Evolutionary conservation across 2,888 invertebrate species (phyloP), one percentile per base, ranked within the genome.

Genomic region (Thera obeliscata): DNA sequence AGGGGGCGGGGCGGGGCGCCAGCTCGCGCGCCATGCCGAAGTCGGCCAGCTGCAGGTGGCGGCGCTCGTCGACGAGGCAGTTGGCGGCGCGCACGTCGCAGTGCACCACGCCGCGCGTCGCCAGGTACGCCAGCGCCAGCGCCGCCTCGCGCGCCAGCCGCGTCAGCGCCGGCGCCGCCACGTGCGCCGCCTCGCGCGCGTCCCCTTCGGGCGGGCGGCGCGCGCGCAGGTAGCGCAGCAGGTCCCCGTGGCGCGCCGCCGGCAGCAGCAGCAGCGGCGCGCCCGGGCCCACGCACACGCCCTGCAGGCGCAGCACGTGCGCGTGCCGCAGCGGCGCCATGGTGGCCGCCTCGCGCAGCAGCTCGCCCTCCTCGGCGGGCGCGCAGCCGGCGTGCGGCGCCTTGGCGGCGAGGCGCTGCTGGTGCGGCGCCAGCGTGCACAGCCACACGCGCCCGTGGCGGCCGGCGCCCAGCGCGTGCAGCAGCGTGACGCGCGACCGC

Each of bases 241-340:
- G 88, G 84, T 98, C 98, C 12, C 98, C 98, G 82, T 98, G 97
- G 4, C 97, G 93, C 95, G 98, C 98, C 77, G 97, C 97, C 85
- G 98, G 98, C 98, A 98, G 98, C 0, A 97, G 96, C 77, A 97
- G 96, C 7, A 98, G 95, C 0, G 98, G 97, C 71, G 97, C 97
- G 3, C 95, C 95, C 75, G 96, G 96, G 1, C 96, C 96, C 74
- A 97, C 96, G 73, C 90, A 89, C 9, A 98, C 97, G 0, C 97
- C 98, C 11, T 97, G 86, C 22, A 98, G 91, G 72, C 95, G 95
- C 6, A 98, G 96, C 54, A 98, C 96, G 85, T 98, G 98, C 77
- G 95, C 95, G 84, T 98, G 98, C 61, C 96, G 95, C 78, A 98
- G 97, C 56, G 96, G 75, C 78, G 98, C 98, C 96, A 98, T 97